A percentile compares a stretch with the other conserved stretches of the same genome.
These are phyloP conservation scores for Ochropleura plecta DNA, from an alignment of 2,888 invertebrate species.

Conservation along the genomic window DNA sequence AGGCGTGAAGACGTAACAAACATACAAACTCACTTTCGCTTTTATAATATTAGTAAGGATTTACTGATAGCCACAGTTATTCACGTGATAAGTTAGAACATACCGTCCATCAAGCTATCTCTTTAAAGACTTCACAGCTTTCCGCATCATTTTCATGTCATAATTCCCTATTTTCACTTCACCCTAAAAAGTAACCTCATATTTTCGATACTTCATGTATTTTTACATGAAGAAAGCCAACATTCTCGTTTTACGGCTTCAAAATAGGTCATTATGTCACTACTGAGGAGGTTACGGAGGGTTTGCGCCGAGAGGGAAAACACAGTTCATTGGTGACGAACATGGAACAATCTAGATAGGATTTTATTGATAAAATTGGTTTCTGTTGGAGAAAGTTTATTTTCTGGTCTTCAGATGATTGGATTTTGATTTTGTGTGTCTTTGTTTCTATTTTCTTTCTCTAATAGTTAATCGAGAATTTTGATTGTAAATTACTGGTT, in stretches of 20 bases:
- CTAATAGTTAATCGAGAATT: background rate
- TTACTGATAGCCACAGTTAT: background rate
- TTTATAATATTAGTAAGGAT: background rate
- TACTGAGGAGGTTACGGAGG: constrained; percentile 33
- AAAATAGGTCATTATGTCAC: constrained; percentile 56
- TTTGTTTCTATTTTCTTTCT: background rate
- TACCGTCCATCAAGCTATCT: background rate
- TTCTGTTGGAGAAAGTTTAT: constrained; percentile 8
- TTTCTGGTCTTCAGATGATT: constrained; percentile 13
- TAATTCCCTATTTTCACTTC: background rate
- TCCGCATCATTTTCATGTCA: background rate
- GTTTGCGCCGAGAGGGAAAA: constrained; percentile 25
- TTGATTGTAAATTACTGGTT: background rate
- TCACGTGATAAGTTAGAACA: background rate
- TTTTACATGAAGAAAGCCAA: constrained; percentile 42
- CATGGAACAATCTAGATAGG: constrained; percentile 18
- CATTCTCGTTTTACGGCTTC: constrained; percentile 48
- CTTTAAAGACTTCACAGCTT: background rate
- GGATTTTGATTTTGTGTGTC: constrained; percentile 5
- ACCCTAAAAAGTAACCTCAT: constrained; percentile 16
- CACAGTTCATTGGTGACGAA: constrained; percentile 13
- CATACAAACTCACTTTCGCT: no score
- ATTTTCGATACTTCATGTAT: constrained; percentile 26
- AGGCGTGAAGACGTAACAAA: no score
- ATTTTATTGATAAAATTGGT: constrained; percentile 35